Conservation (phyloP, 2,888 invertebrate species). For the Lapara coniferarum region DNA sequence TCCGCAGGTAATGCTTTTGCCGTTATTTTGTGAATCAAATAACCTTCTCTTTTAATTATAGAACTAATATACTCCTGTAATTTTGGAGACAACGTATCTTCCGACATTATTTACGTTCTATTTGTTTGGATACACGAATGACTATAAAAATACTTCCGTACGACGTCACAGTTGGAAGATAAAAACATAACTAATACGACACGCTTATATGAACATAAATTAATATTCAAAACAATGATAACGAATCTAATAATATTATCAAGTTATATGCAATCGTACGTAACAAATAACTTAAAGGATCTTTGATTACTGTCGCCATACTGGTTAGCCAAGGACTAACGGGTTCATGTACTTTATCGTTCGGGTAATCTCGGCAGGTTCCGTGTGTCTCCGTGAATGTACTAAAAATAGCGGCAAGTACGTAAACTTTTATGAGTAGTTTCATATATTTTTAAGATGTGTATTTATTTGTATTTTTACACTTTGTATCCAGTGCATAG, state of each 20-base stretch:
- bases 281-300: too few relatives aligned
- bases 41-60: slow-evolving; percentile 45
- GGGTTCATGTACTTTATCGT: background rate
- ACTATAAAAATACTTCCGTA: background rate
- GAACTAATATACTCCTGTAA: slow-evolving; percentile 34
- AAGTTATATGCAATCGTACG: too few relatives aligned
- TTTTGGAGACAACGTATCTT: slow-evolving; percentile 29
- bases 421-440: background rate
- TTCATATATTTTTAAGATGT: too few relatives aligned
- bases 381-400: background rate
- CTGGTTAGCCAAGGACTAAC: background rate
- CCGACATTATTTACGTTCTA: slow-evolving; percentile 11
- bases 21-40: slow-evolving; percentile 38
- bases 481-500: too few relatives aligned
- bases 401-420: background rate
- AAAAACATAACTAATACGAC: background rate
- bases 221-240: too few relatives aligned
- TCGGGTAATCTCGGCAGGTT: background rate
- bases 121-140: background rate
- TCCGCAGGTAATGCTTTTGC: slow-evolving; percentile 44
- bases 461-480: too few relatives aligned
- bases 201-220: background rate
- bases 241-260: background rate
- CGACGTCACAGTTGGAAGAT: too few relatives aligned
- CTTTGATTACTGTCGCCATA: background rate